Base-by-base conservation (phyloP, 1,140 invertebrate species). In the Drosophila triauraria region DNA sequence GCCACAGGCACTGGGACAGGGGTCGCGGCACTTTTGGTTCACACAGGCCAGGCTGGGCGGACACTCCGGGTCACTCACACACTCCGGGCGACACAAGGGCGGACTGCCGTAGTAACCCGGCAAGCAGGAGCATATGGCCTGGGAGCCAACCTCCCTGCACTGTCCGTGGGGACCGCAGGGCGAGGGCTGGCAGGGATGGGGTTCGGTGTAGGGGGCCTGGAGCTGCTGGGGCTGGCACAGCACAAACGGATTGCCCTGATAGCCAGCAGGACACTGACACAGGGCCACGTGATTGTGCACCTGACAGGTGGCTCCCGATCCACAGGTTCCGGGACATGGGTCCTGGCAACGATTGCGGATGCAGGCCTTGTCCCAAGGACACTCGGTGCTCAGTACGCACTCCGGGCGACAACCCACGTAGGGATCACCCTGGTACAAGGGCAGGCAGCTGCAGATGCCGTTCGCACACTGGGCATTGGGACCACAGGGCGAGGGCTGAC, bases 301-400 rank as follows among this genome's bases (percentile, higher is more conserved):
- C 76, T 96, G 95, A 82, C 97, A 98, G 32, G 94, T 93, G 13
- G 96, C 96, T 79, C 94, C 95, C 38, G 93, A 92, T 12, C 96
- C 97, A 91, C 97, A 97, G 2, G 95, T 96, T 59, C 95, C 95
- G 17, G 94, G 93, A 86, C 96, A 97, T 20, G 96, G 96, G 93
- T 97, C 95, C 8, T 94, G 92, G 91, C 96, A 97, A 90, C 95
- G 96, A 74, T 96, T 95, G 71, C 95, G 95, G 57, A 95, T 95
- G 85, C 97, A 97, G 4, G 96, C 95, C 91, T 95, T 96, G 47
- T 95, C 93, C 56, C 95, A 93, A 1, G 96, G 93, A 91, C 97
- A 98, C 75, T 98, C 97, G 3, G 96, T 95, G 92, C 96, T 98
- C 79, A 97, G 94, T 0, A 97, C 95, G 92, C 97, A 98, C 93